Percentiles rank a stretch among this genome's conserved stretches.
phyloP scores from a whole-genome alignment of 2,113 vertebrate genomes.

The Istiophorus platypterus region DNA sequence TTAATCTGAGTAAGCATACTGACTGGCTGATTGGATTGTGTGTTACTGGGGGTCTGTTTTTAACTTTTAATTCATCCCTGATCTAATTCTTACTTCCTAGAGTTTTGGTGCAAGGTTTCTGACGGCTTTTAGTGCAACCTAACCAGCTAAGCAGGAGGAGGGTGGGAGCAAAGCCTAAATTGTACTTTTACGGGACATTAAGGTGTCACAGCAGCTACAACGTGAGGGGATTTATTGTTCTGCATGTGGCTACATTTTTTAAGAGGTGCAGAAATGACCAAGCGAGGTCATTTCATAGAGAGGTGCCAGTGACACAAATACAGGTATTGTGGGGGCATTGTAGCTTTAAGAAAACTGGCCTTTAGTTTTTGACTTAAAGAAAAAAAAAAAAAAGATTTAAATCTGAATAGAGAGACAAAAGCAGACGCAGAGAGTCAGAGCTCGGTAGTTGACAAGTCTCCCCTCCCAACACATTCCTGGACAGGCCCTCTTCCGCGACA shows the following conservation, averaged over 20 bases:
- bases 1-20: neutral
- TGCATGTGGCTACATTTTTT: neutral
- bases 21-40: neutral
- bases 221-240: constrained; percentile 29
- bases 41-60: neutral
- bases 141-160: neutral
- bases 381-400: constrained; percentile 27
- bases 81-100: neutral
- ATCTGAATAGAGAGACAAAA: constrained; percentile 34
- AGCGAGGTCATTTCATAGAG: neutral
- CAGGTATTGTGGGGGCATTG: neutral
- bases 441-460: constrained; percentile 59
- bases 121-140: neutral
- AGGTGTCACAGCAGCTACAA: constrained; percentile 26
- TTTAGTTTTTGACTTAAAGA: neutral
- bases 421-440: constrained; percentile 37
- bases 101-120: neutral
- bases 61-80: neutral
- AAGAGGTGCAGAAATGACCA: neutral
- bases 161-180: constrained; percentile 6
- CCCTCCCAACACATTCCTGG: constrained; percentile 83
- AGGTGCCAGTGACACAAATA: neutral
- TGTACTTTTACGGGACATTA: constrained; percentile 17
- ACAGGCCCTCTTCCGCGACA: constrained; percentile 85
- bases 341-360: neutral